Conservation (phyloP, 2,797 vertebrate genomes). For the Mus minutoides region DNA sequence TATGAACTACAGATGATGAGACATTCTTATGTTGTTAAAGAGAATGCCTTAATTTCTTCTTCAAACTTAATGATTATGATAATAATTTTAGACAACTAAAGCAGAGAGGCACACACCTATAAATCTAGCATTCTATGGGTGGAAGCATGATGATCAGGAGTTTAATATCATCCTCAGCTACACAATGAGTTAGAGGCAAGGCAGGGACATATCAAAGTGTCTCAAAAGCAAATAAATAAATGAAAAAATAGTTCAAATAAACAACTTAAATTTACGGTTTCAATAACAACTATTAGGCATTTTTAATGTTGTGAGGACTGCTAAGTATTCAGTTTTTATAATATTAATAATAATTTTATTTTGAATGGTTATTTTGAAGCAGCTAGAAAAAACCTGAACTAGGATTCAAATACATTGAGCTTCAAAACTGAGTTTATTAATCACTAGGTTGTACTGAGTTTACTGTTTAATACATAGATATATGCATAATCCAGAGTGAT, state of each 20-base stretch:
- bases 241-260: not conserved
- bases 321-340: not conserved
- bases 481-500: not conserved
- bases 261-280: not conserved
- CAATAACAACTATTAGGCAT: not conserved
- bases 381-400: not conserved
- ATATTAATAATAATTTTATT: slow-evolving; percentile 12
- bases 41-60: not conserved
- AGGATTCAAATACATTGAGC: not conserved
- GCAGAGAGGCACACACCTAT: no score
- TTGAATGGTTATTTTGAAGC: not conserved
- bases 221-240: not conserved
- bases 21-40: slow-evolving; percentile 1
- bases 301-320: not conserved
- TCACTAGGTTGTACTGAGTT: not conserved
- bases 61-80: not conserved
- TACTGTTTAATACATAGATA: not conserved
- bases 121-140: not conserved
- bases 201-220: not conserved
- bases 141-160: not conserved
- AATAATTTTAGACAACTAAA: slow-evolving; percentile 1
- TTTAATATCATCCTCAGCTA: not conserved
- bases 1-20: not conserved
- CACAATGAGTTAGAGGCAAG: not conserved
- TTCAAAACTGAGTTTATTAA: not conserved